Base-by-base conservation (phyloP, 1,140 invertebrate genomes). In the Homalodisca vitripennis region DNA sequence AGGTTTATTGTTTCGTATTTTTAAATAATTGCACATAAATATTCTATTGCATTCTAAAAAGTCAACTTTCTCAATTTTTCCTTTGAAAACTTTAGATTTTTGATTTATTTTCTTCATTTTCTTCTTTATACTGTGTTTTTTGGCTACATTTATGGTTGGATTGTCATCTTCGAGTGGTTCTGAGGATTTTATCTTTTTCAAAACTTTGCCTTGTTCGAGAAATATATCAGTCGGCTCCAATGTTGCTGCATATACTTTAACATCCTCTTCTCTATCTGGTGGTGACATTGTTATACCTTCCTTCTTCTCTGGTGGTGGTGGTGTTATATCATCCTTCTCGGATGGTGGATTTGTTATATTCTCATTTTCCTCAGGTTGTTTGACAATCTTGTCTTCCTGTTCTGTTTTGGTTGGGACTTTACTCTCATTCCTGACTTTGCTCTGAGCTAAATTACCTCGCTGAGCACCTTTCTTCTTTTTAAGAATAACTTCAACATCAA, bases 41-140 rank as follows among this genome's bases (percentile, higher is more conserved):
- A 53, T 53, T 20, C 48, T 26, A 27, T 60, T 60, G 3, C 55
- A 27, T 60, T 60, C 55, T 27, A 60, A n/a, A 26, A 60, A 60
- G 27, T 27, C 26, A 12, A 60, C 27, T 27, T 22, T 3, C 3
- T 60, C 55, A 2, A 27, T n/a, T 27, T 60, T 27, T 6, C 14
- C 55, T 60, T 27, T 60, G 27, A 27, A 60, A 26, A 60, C 26
- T 3, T 60, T 60, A 12, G 55, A 60, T 41, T 41, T 41, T 41
- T 41, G 6, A 41, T 41, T 17, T 41, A 10, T 41, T 10, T 41
- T 41, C 6, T 41, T 17, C 34, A 10, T 41, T 41, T 41, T 41
- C 34, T 41, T 41, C 34, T 41, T 41, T 10, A 41, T 41, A 41
- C n/a, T n/a, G n/a, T n/a, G n/a, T n/a, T n/a, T n/a, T n/a, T n/a